A percentile compares a stretch with the other conserved stretches of the same genome.
Conservation (phyloP, 2,888 invertebrate genomes). For the Phengaris alcon region DNA sequence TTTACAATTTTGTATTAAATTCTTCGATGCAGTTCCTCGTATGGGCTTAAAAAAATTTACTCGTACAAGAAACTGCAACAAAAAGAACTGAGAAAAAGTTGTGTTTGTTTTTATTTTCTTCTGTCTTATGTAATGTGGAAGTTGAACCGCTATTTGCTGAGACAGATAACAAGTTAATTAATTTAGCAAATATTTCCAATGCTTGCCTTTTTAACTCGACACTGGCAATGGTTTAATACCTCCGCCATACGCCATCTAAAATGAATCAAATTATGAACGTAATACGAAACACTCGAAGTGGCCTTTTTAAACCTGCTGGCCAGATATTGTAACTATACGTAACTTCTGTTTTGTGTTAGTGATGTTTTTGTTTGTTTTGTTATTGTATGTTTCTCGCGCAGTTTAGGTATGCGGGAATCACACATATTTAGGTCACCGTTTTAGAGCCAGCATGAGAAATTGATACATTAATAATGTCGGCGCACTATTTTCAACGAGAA, state of each 20-base stretch:
- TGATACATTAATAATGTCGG: slow-evolving; percentile 18
- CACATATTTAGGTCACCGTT: neutral
- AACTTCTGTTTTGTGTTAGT: slow-evolving; percentile 15
- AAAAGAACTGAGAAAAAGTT: neutral
- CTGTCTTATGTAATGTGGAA: neutral
- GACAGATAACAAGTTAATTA: slow-evolving; percentile 8
- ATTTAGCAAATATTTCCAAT: slow-evolving; percentile 3
- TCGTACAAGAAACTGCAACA: neutral
- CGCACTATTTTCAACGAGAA: slow-evolving; percentile 2
- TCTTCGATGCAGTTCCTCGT: neutral
- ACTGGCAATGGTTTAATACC: no score
- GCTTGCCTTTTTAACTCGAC: neutral
- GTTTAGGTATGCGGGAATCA: neutral
- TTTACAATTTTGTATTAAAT: slow-evolving; percentile 12
- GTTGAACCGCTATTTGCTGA: neutral
- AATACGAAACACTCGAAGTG: no score
- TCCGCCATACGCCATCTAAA: no score
- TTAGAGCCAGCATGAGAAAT: slow-evolving; percentile 9
- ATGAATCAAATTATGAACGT: no score
- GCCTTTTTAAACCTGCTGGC: no score
- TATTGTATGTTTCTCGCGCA: neutral
- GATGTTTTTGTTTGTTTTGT: neutral
- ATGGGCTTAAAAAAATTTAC: neutral
- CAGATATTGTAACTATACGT: neutral
- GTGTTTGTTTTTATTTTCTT: neutral